These are phyloP conservation scores for Podarcis siculus DNA, from an alignment of 2,797 vertebrate genomes.

Conservation along the genomic window DNA sequence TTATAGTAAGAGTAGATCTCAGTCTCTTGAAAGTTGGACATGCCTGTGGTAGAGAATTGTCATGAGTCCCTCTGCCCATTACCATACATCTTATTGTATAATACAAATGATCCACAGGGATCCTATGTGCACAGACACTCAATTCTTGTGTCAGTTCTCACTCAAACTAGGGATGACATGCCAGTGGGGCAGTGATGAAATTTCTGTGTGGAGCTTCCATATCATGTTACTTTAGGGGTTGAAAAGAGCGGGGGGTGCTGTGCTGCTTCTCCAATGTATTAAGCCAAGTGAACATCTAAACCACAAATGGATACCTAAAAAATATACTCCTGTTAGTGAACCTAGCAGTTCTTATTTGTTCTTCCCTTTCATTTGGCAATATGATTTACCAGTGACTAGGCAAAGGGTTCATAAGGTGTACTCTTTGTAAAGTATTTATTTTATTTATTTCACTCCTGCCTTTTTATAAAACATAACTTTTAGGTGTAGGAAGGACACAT, in stretches of 20 bases:
- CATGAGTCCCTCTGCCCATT: not conserved
- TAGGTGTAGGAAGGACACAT: no score
- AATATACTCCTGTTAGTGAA: not conserved
- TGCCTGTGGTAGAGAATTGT: not conserved
- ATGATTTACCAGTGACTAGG: not conserved
- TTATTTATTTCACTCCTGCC: not conserved
- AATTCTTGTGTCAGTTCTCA: not conserved
- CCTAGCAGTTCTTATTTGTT: not conserved
- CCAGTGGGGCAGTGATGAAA: not conserved
- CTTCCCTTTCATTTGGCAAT: not conserved
- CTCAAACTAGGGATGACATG: not conserved
- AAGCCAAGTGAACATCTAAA: not conserved
- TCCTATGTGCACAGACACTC: not conserved
- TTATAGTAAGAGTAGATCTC: no score
- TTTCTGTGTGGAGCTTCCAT: not conserved
- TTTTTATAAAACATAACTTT: not conserved
- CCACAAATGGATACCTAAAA: not conserved
- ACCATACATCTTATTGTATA: not conserved
- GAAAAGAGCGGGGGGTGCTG: not conserved
- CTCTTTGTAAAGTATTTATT: not conserved
- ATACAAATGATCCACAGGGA: not conserved
- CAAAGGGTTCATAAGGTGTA: not conserved
- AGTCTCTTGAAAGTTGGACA: no score
- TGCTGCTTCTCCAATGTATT: not conserved
- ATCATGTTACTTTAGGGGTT: not conserved